Evolutionary conservation across 1,140 invertebrate genomes (phyloP), one percentile per base, ranked within the genome.

Genomic region (Saxidomus purpurata): DNA sequence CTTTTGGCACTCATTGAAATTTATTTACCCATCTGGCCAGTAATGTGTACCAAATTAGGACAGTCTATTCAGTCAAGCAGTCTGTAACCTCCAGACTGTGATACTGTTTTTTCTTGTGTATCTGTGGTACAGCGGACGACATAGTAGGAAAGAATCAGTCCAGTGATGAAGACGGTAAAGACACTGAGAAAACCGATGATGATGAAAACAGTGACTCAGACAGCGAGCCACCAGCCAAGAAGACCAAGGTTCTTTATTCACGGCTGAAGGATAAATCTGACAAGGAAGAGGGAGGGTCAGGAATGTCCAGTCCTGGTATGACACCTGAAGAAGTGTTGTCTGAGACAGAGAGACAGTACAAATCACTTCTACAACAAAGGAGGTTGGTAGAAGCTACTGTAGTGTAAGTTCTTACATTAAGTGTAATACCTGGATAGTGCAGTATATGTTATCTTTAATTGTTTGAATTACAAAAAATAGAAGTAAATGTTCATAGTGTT

Each of bases 101-200:
- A 43, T 8, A 43, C 43, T 43, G 15, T 43, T 43, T 4, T 8
- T 43, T 43, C 43, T 43, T 43, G 15, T 67, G 6, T 71, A 4
- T 40, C 28, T 71, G 31, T 38, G 36, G 31, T 85, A 13, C 28
- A 87, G 85, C 85, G 38, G 85, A 87, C 15, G 85, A 87, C 31
- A 76, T 87, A 34, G 85, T 87, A 40, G 85, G 85, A n/a, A 77
- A 79, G 71, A 87, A 87, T 43, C 47, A 87, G 49, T 87, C 85
- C 0, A 79, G 76, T 63, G 85, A 87, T 79, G 83, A 86, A 13
- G 85, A 55, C 25, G 59, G 43, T 82, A 59, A 82, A 47, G 52
- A 87, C 28, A 19, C 59, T 3, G 67, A 19, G 1, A 6, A 4
- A 36, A 6, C 2, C 1, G 28, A 49, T 69, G 52, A 76, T 25